phyloP scores from a whole-genome alignment of 2,797 vertebrate species.

The Manis javanica region DNA sequence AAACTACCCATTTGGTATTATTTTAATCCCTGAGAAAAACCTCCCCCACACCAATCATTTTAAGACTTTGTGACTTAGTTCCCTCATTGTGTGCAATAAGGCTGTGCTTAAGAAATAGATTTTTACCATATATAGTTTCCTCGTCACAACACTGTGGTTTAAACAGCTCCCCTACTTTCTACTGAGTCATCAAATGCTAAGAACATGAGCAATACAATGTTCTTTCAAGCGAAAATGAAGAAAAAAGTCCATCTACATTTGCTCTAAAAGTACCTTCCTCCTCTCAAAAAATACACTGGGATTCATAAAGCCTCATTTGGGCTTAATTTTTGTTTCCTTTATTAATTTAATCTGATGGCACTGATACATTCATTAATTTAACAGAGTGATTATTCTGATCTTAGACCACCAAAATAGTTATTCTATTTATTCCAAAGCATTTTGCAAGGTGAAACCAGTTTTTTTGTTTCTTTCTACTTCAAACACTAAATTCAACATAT shows the following conservation, averaged over 20 bases:
- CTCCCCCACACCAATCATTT: slow-evolving; percentile 40
- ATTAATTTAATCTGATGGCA: slow-evolving; percentile 38
- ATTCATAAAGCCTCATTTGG: slow-evolving; percentile 55
- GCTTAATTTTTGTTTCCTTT: slow-evolving; percentile 44
- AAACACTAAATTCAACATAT: slow-evolving; percentile 43
- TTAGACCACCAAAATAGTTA: slow-evolving; percentile 24
- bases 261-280: slow-evolving; percentile 33
- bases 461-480: slow-evolving; percentile 44
- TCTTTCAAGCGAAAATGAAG: slow-evolving; percentile 82
- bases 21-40: slow-evolving; percentile 35
- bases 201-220: slow-evolving; percentile 74
- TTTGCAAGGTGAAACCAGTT: slow-evolving; percentile 18
- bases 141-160: slow-evolving; percentile 87
- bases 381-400: background rate
- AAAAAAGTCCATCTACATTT: slow-evolving; percentile 70
- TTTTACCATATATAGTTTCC: slow-evolving; percentile 90
- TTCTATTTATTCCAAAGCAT: slow-evolving; percentile 26
- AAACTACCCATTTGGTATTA: slow-evolving; percentile 43
- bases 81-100: slow-evolving; percentile 47
- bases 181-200: slow-evolving; percentile 87
- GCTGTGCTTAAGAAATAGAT: slow-evolving; percentile 62
- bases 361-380: slow-evolving; percentile 21
- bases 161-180: slow-evolving; percentile 89
- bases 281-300: background rate
- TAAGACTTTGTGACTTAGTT: slow-evolving; percentile 56